Base-by-base conservation (phyloP, 2,888 invertebrate species). In the Junonia oenone region DNA sequence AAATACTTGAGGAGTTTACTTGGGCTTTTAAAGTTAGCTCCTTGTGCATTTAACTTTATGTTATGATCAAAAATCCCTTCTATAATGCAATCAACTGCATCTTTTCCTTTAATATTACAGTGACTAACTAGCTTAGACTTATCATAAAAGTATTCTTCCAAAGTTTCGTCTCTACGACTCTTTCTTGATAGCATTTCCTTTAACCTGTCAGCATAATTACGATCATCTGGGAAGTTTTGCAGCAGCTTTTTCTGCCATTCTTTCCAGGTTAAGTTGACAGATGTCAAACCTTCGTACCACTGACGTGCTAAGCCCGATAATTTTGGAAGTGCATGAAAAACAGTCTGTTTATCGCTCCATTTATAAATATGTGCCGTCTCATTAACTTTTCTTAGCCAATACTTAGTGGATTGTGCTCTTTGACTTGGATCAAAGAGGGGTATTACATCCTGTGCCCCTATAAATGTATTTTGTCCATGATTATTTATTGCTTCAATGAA, bases 271-370 rank as follows among this genome's bases (percentile, higher is more conserved):
- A 40, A n/a, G 5, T 9, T 40, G 1, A 40, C 0, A 0, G 63
- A 35, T 6, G 48, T 51, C 6, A 47, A 35, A 0, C 64, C 65
- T 17, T 63, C 51, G n/a, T 66, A 66, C 66, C 65, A 67, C 14
- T 53, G 45, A 22, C 61, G 55, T 1, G 66, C 65, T 1, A 53
- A 29, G 0, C 67, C 68, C 6, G 40, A 14, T 40, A 67, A 37
- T 52, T 68, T 68, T 0, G 64, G 63, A 14, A 68, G 26, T 0
- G 65, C 65, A 19, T 59, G 55, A 31, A 55, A 61, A 27, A 62
- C 55, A 1, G 46, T 60, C 40, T 65, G 62, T 40, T 33, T 58
- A 8, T 64, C 60, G 19, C 11, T 51, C 65, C 65, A 66, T 0
- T 45, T 35, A 43, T 66, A 65, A 13, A 66, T 63, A 22, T 19